These are phyloP conservation scores for Tenualosa thibaudeaui DNA, from an alignment of 2,797 vertebrate genomes.

Conservation along the genomic window DNA sequence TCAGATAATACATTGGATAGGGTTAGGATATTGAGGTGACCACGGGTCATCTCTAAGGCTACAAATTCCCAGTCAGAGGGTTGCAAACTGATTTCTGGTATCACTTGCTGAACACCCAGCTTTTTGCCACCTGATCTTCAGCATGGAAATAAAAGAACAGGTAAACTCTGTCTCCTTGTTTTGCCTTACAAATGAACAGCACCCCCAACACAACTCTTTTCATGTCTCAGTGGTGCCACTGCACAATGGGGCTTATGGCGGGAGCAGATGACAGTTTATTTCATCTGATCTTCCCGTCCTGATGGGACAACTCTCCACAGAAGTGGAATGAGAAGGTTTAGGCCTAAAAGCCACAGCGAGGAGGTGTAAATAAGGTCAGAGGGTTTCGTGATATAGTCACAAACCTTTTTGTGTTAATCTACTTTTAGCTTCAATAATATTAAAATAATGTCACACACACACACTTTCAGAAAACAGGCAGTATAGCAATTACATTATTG, in stretches of 20 bases:
- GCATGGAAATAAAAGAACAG: neutral
- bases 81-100: neutral
- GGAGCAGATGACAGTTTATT: slow-evolving; percentile 38
- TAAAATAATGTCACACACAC: neutral
- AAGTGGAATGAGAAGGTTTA: neutral
- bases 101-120: neutral
- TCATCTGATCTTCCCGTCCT: slow-evolving; percentile 19
- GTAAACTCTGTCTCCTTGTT: slow-evolving; percentile 33
- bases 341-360: neutral
- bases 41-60: no score
- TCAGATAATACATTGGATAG: no score
- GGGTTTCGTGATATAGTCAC: neutral
- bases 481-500: neutral
- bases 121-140: neutral
- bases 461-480: neutral
- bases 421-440: neutral
- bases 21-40: no score
- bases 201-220: slow-evolving; percentile 16
- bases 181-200: slow-evolving; percentile 54
- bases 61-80: neutral
- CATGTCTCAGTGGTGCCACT: slow-evolving; percentile 35
- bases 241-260: slow-evolving; percentile 37
- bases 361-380: neutral
- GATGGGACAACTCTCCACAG: slow-evolving; percentile 11
- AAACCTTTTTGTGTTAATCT: neutral